Base-by-base conservation (phyloP, 1,140 invertebrate genomes). In the Drosophila cardini region DNA sequence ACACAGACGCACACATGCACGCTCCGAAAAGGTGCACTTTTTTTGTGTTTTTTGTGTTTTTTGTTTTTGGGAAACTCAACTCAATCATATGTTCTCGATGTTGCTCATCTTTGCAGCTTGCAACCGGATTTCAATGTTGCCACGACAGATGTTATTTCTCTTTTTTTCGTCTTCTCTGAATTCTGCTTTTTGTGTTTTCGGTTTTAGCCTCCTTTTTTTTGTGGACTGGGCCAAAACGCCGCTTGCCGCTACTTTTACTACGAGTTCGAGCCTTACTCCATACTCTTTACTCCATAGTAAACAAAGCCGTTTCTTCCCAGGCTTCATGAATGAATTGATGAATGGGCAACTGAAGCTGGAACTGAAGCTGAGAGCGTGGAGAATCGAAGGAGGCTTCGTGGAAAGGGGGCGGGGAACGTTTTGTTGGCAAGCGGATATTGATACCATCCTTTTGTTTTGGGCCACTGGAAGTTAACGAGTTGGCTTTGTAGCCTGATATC, bases 1-100 rank as follows among this genome's bases (percentile, higher is more conserved):
- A 72, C 81, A 26, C 16, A 16, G 11, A n/a, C 43, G 18, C 15
- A 45, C 74, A 69, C 81, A 81, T 15, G 67, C 53, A 67, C 55
- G 65, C 81, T 26, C 5, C 21, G 21, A 80, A 84, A 84, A 84
- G 80, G 80, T 84, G 80, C 69, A 77, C 83, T 78, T 76, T 72
- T 67, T 46, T 13, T 26, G 1, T n/a, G n/a, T n/a, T n/a, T n/a
- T n/a, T n/a, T 84, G 80, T 64, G 72, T 82, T 78, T 76, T 72
- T 67, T 46, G 13, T 65, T 58, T 78, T 72, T 58, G 61, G 67
- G 62, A 58, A 61, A 61, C 30, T 61, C 75, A 62, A 70, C 76
- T 83, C 80, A 83, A 83, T 83, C 80, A 83, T 83, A 83, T 83
- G 80, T 83, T 83, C 80, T 78, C 62, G 15, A 26, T 69, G 57